Conservation (phyloP, 2,888 invertebrate species). For the Sycophila texana region DNA sequence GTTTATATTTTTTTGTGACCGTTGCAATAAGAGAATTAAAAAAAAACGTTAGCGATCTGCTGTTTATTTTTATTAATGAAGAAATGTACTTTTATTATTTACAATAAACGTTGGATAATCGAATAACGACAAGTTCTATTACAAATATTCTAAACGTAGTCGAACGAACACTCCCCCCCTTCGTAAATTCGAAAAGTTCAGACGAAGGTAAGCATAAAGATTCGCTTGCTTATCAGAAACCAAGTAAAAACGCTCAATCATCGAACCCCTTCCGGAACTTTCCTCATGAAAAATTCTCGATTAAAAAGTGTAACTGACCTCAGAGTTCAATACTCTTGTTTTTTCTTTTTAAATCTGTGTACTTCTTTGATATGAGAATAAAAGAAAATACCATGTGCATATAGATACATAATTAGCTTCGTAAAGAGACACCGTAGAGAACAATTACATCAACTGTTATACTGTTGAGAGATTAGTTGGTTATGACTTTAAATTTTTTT, state of each 20-base stretch:
- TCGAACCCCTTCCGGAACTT: constrained; percentile 40
- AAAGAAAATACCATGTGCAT: constrained; percentile 4
- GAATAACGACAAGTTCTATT: constrained; percentile 28
- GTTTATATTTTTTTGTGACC: constrained; percentile 30
- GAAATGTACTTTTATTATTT: constrained; percentile 33
- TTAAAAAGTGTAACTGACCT: constrained; percentile 15
- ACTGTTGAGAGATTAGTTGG: constrained; percentile 29
- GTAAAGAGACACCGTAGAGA: constrained; percentile 14
- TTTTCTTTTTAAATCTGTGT: constrained; percentile 17
- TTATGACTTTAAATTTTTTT: not conserved
- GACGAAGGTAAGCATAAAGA: constrained; percentile 48
- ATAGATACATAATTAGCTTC: constrained; percentile 17
- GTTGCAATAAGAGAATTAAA: not conserved
- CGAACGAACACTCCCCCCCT: not conserved
- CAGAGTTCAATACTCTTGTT: constrained; percentile 15
- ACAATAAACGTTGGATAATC: constrained; percentile 39
- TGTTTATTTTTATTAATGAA: constrained; percentile 23
- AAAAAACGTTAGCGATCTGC: not conserved
- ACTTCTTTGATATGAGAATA: not conserved
- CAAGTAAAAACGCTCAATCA: constrained; percentile 48
- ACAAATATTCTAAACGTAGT: constrained; percentile 27
- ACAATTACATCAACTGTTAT: constrained; percentile 42
- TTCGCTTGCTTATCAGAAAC: constrained; percentile 50
- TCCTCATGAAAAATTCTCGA: constrained; percentile 36
- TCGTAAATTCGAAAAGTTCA: constrained; percentile 22